These are phyloP conservation scores for Platycheirus rosarum DNA, from an alignment of 2,888 invertebrate genomes.

Conservation along the genomic window DNA sequence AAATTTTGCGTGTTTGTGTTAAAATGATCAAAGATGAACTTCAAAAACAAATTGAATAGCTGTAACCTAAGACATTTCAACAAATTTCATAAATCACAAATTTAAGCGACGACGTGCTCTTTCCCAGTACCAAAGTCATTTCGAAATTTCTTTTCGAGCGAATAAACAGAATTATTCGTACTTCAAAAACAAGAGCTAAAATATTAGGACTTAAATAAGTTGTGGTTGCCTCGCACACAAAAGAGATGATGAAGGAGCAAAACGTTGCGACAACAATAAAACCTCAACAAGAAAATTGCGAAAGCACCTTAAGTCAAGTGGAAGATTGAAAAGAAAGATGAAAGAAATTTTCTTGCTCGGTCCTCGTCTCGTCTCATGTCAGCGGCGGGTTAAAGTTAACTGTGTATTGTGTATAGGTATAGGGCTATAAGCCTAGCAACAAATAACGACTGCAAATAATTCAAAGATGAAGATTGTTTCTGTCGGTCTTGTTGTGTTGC, in stretches of 20 bases:
- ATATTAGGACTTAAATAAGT: slow-evolving; percentile 5
- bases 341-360: slow-evolving; percentile 58
- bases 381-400: neutral
- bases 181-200: slow-evolving; percentile 51
- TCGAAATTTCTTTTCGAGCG: neutral
- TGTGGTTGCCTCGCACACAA: neutral
- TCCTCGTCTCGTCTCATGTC: slow-evolving; percentile 27
- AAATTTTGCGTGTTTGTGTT: too few species aligned
- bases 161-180: slow-evolving; percentile 53
- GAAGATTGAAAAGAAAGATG: slow-evolving; percentile 66
- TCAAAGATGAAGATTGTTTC: slow-evolving; percentile 32
- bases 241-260: slow-evolving; percentile 4
- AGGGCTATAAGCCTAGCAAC: slow-evolving; percentile 36
- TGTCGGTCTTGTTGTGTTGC: neutral
- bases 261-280: slow-evolving; percentile 51
- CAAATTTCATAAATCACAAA: too few species aligned
- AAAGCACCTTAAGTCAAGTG: slow-evolving; percentile 60
- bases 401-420: neutral
- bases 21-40: too few species aligned
- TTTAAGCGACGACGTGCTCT: too few species aligned
- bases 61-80: too few species aligned
- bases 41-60: too few species aligned
- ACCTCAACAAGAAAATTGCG: slow-evolving; percentile 64
- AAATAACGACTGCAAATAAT: slow-evolving; percentile 52
- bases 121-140: neutral